Evolutionary conservation across 2,888 invertebrate genomes (phyloP).

Genomic region (Ichneumoninae sp.): DNA sequence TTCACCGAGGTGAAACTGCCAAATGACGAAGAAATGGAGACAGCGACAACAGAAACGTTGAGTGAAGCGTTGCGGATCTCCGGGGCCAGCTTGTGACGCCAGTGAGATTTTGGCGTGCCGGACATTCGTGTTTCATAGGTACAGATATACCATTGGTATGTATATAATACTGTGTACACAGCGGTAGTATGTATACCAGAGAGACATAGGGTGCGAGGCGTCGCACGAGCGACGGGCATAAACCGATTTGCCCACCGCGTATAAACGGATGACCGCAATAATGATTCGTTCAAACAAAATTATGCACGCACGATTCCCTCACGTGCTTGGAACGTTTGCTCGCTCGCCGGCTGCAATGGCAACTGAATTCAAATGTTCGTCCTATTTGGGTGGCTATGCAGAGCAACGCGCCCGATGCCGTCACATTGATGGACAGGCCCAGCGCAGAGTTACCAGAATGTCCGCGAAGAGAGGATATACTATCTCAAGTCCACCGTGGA

Average conservation of each 20-base stretch:
- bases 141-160: constrained; percentile 36
- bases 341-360: constrained; percentile 49
- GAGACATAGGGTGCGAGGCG: constrained; percentile 25
- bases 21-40: neutral
- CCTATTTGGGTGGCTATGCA: constrained; percentile 58
- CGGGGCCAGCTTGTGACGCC: constrained; percentile 25
- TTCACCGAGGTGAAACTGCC: neutral
- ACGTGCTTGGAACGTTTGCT: constrained; percentile 51
- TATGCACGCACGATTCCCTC: constrained; percentile 74
- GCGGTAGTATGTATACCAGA: constrained; percentile 20
- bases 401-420: constrained; percentile 45
- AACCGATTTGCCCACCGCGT: constrained; percentile 74
- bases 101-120: constrained; percentile 28
- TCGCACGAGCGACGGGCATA: constrained; percentile 57
- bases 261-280: constrained; percentile 78
- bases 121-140: constrained; percentile 50
- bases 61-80: constrained; percentile 18
- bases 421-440: constrained; percentile 68
- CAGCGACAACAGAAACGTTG: constrained; percentile 11
- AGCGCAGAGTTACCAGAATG: constrained; percentile 48
- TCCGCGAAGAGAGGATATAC: constrained; percentile 38
- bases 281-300: constrained; percentile 79
- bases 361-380: constrained; percentile 65
- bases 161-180: constrained; percentile 48
- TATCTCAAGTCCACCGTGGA: constrained; percentile 49